Evolutionary conservation across 2,113 vertebrate genomes (phyloP).

Genomic region (Haplotaxodon microlepis): DNA sequence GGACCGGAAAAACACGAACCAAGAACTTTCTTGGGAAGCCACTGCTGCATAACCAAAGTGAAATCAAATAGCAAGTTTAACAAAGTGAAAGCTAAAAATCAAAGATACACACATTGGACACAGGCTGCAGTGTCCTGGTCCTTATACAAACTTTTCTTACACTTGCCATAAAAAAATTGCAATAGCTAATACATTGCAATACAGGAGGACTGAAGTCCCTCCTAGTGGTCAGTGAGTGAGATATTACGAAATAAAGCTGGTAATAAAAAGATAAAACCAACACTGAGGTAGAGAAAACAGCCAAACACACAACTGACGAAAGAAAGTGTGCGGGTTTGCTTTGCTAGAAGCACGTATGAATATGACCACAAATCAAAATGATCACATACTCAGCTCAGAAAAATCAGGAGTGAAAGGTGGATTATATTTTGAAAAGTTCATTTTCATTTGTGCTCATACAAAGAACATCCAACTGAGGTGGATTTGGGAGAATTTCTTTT

Average conservation of each 20-base stretch:
- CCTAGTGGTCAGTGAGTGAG: neutral
- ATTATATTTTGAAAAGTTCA: neutral
- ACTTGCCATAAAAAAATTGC: neutral
- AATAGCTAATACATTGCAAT: neutral
- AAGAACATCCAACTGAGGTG: neutral
- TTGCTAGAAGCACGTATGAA: neutral
- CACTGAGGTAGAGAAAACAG: neutral
- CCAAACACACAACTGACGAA: neutral
- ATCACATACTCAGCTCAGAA: neutral
- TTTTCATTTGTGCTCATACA: neutral
- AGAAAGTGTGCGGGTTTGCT: neutral
- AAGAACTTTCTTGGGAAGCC: neutral
- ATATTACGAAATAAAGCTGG: neutral
- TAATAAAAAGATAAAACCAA: neutral
- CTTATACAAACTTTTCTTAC: neutral
- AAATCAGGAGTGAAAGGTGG: neutral
- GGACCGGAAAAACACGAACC: fast-evolving
- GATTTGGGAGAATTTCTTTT: neutral
- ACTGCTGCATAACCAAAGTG: neutral
- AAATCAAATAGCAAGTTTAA: neutral
- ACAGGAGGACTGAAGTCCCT: neutral
- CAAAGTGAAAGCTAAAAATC: neutral
- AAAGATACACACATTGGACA: neutral
- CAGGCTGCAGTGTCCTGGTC: neutral
- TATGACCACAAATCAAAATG: neutral